Conservation (phyloP, 2,888 invertebrate species). For the Clivina fossor region DNA sequence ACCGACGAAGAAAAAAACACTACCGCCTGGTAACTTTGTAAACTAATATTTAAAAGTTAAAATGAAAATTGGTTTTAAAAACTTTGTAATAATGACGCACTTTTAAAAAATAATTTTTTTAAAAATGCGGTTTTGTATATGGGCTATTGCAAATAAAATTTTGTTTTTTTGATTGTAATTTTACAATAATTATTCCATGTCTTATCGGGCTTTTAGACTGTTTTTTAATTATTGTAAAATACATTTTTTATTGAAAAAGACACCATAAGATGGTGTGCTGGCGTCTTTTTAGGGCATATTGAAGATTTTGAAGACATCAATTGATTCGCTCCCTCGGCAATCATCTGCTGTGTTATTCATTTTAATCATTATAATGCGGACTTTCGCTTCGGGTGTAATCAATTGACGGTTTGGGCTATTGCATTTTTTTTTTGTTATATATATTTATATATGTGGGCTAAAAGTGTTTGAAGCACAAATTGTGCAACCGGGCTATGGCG, state of each 20-base stretch:
- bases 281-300: slow-evolving; percentile 24
- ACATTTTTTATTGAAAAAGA: slow-evolving; percentile 42
- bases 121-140: slow-evolving; percentile 45
- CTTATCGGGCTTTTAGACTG: slow-evolving; percentile 54
- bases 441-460: slow-evolving; percentile 48
- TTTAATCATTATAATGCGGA: background rate
- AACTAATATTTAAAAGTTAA: slow-evolving; percentile 16
- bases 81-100: slow-evolving; percentile 28
- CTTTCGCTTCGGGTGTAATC: slow-evolving; percentile 1
- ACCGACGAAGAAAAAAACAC: background rate
- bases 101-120: slow-evolving; percentile 14
- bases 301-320: slow-evolving; percentile 25
- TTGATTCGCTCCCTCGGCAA: background rate
- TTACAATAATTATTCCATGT: slow-evolving; percentile 55
- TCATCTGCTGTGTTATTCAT: background rate
- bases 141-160: slow-evolving; percentile 55
- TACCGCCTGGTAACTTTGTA: background rate
- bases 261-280: slow-evolving; percentile 11
- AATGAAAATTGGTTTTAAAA: slow-evolving; percentile 24
- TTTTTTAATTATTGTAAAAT: slow-evolving; percentile 54
- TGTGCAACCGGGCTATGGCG: slow-evolving; percentile 56
- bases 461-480: slow-evolving; percentile 53
- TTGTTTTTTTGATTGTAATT: slow-evolving; percentile 49
- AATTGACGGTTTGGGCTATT: slow-evolving; percentile 50
- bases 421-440: slow-evolving; percentile 47